Conservation (phyloP, 2,113 vertebrate genomes). For the Pteronura brasiliensis region DNA sequence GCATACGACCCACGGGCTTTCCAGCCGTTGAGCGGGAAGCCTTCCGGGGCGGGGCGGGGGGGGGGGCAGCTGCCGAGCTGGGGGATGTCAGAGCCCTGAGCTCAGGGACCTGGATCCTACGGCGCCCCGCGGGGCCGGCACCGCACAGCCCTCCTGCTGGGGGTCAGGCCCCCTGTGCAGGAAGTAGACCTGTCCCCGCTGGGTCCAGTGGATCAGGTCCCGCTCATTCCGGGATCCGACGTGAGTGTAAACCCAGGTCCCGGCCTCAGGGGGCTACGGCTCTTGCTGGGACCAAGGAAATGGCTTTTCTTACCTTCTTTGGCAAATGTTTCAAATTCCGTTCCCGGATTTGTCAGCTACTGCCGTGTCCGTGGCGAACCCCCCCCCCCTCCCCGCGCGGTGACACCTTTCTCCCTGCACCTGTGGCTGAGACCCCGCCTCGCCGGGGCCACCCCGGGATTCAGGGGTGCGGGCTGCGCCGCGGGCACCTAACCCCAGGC, state of each 20-base stretch:
- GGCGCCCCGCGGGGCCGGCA: accelerated
- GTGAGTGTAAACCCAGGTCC: background rate
- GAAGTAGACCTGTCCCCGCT: accelerated
- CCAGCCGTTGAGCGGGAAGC: accelerated
- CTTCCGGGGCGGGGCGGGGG: background rate
- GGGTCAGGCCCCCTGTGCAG: background rate
- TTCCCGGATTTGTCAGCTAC: background rate
- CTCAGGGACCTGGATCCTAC: too few relatives aligned
- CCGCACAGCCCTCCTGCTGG: background rate
- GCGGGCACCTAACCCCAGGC: background rate
- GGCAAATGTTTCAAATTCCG: background rate
- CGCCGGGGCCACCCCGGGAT: accelerated
- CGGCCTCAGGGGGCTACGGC: background rate
- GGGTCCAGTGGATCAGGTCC: background rate
- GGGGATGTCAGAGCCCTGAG: too few relatives aligned
- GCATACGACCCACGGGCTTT: too few relatives aligned
- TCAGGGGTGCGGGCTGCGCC: too few relatives aligned
- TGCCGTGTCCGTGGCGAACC: accelerated
- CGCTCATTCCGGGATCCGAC: too few relatives aligned
- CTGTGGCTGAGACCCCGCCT: background rate
- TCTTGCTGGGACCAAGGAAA: background rate
- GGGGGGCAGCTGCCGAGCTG: background rate
- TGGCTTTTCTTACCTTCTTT: background rate
- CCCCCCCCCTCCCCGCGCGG: accelerated
- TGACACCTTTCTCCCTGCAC: background rate